These are phyloP conservation scores for Epinephelus malabaricus DNA, from an alignment of 2,797 vertebrate species.

Conservation along the genomic window DNA sequence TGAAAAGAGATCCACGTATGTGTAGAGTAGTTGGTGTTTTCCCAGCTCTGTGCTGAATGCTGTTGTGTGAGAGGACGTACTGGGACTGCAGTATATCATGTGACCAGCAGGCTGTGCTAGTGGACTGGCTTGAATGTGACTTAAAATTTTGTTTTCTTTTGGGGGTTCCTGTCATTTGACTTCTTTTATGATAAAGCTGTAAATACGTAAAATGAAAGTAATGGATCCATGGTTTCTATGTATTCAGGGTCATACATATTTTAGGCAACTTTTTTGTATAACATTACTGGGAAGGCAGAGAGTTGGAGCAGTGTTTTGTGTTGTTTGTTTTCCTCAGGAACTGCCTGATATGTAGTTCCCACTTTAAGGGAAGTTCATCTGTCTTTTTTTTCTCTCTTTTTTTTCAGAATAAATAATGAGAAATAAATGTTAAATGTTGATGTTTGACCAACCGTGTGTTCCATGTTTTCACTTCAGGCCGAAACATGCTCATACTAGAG, in stretches of 20 bases:
- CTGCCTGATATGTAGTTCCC: constrained; percentile 63
- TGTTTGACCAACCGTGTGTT: constrained; percentile 54
- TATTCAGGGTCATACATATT: constrained; percentile 57
- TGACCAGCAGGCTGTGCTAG: constrained; percentile 79
- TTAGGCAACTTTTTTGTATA: constrained; percentile 57
- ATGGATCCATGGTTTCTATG: constrained; percentile 55
- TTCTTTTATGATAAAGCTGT: constrained; percentile 65
- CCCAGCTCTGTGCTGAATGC: constrained; percentile 38
- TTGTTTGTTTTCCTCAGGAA: constrained; percentile 48
- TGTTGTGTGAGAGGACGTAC: constrained; percentile 38
- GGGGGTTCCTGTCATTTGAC: constrained; percentile 50
- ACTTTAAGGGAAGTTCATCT: constrained; percentile 61
- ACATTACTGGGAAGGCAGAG: constrained; percentile 38
- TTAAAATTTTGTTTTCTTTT: constrained; percentile 37
- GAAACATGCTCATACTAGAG: background rate
- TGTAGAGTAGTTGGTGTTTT: constrained; percentile 28
- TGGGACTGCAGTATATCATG: constrained; percentile 59
- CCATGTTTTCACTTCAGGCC: constrained; percentile 30
- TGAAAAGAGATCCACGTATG: constrained; percentile 32
- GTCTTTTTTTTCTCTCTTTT: constrained; percentile 64
- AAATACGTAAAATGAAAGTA: constrained; percentile 60
- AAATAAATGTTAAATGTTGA: constrained; percentile 78
- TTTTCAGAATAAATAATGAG: constrained; percentile 58
- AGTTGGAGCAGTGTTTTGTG: constrained; percentile 35
- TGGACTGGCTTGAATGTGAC: constrained; percentile 78